A percentile compares a stretch with the other conserved stretches of the same genome.
phyloP scores from a whole-genome alignment of 2,888 invertebrate species.

The Drosophila antonietae region DNA sequence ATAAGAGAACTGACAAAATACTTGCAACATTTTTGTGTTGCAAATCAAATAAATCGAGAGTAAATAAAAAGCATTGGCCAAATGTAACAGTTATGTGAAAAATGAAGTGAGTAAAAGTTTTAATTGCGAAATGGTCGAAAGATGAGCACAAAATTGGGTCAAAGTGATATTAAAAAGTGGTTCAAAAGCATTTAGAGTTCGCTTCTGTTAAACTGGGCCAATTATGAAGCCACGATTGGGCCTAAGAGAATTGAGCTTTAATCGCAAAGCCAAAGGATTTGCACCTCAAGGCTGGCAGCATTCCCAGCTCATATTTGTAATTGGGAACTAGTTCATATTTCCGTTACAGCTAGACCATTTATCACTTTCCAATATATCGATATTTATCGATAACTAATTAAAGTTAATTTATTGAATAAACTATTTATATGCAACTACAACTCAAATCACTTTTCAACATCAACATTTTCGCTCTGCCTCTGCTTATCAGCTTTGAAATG shows the following conservation, averaged over 20 bases:
- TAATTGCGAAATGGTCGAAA: slow-evolving; percentile 1
- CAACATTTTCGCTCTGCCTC: not conserved
- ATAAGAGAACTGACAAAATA: not conserved
- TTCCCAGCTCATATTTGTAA: too few relatives aligned
- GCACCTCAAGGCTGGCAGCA: too few relatives aligned
- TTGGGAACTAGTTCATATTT: too few relatives aligned
- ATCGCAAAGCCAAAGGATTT: too few relatives aligned
- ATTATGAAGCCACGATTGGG: too few relatives aligned
- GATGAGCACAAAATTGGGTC: not conserved
- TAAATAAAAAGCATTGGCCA: slow-evolving; percentile 23
- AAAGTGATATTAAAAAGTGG: not conserved
- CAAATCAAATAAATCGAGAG: slow-evolving; percentile 34
- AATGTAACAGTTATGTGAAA: slow-evolving; percentile 6
- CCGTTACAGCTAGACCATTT: not conserved
- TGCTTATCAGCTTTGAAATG: slow-evolving; percentile 11
- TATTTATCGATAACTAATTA: not conserved
- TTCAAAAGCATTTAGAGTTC: not conserved
- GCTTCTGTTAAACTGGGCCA: too few relatives aligned
- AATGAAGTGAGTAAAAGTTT: slow-evolving; percentile 5
- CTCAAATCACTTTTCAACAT: not conserved
- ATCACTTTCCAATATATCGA: not conserved
- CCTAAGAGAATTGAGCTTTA: too few relatives aligned
- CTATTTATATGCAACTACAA: not conserved
- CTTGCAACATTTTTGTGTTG: slow-evolving; percentile 12
- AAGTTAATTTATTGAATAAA: not conserved